Base-by-base conservation (phyloP, 1,140 invertebrate species). In the Lepidurus couesii region DNA sequence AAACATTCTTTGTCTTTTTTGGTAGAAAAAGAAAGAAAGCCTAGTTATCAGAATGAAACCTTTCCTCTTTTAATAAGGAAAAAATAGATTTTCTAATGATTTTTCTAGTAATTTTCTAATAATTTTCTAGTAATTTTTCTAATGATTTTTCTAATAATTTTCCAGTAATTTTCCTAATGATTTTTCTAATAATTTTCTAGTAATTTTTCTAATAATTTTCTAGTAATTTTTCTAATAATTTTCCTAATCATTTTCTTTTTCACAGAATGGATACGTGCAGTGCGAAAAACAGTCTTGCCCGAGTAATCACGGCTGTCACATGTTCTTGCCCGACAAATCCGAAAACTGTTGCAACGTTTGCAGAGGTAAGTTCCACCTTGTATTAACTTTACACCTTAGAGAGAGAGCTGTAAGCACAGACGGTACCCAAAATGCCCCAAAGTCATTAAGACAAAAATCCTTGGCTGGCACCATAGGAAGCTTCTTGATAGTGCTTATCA, bases 211-310 rank as follows among this genome's bases (percentile, higher is more conserved):
- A 21, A 13, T 5, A 1, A 21, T 65, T 65, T 65, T 21, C 24
- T 24, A 24, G 1, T 24, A 24, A 24, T 24, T 65, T 53, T 13
- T 53, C 75, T 44, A 47, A 44, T 77, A 44, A 11, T 21, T 42
- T 77, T 53, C 0, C 6, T 75, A 21, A 78, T 44, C 42, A 75
- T 79, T 79, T 75, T 79, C 45, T 78, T 80, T 81, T 82, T 88
- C 88, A 16, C 87, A 93, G 91, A 90, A 91, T 83, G 91, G 92
- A 13, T 90, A 90, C 83, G 91, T 93, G 0, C 89, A 90, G 81
- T 93, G 92, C 83, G 84, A 87, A 74, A 85, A 88, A 80, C 86
- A 88, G 77, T 75, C 65, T 9, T 93, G 92, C 84, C 90, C 91
- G 0, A 87, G 87, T 79, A 88, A 88, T 76, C 88, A 91, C 80